A percentile compares a stretch with the other conserved stretches of the same genome.
Evolutionary conservation across 2,797 vertebrate genomes (phyloP).

Genomic region (Helarctos malayanus): DNA sequence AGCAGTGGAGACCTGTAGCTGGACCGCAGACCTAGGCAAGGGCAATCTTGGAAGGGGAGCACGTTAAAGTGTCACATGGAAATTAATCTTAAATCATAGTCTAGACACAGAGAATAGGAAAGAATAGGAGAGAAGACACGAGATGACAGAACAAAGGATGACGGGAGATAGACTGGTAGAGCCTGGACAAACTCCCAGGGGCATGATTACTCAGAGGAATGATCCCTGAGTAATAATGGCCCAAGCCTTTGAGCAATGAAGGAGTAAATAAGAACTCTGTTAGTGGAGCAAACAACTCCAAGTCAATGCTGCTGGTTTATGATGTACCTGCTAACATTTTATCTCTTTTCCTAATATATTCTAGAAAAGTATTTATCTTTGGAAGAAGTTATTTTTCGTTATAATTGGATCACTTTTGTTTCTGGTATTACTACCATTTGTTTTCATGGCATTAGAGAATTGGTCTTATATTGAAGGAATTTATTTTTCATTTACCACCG

Average conservation of each 20-base stretch:
- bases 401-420: not conserved
- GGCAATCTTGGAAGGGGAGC: not conserved
- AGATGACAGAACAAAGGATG: not conserved
- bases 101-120: not conserved
- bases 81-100: constrained; percentile 3
- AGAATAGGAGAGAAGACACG: not conserved
- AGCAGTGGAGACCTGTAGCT: not conserved
- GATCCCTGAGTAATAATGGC: not conserved
- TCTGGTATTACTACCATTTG: not conserved
- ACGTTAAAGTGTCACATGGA: not conserved
- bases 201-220: not conserved
- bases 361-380: not conserved
- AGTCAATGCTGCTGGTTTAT: not conserved
- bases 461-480: not conserved
- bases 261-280: not conserved
- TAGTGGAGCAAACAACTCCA: not conserved
- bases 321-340: not conserved
- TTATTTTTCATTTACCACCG: not conserved
- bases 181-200: not conserved
- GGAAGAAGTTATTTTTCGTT: not conserved
- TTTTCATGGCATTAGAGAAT: not conserved
- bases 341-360: constrained; percentile 47
- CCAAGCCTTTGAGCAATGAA: not conserved
- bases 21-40: not conserved
- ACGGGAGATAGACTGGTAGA: not conserved